These are phyloP conservation scores for Rhamphomyia laevipes DNA, from an alignment of 2,888 invertebrate genomes.

Conservation along the genomic window DNA sequence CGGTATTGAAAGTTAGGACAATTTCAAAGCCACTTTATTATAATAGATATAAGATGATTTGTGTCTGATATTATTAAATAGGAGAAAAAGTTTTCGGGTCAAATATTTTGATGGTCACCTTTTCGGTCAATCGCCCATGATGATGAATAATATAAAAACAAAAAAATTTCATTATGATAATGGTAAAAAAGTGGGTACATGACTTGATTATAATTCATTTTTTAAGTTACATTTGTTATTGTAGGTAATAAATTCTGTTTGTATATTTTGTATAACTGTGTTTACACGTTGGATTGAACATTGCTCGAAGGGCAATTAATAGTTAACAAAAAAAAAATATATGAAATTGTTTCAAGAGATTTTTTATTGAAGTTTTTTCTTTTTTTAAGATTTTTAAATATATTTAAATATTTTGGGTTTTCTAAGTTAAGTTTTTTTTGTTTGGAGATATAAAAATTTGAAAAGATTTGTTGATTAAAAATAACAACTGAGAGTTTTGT, in stretches of 20 bases:
- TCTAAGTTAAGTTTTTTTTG: no score
- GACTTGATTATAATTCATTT: not conserved
- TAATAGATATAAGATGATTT: no score
- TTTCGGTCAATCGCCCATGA: not conserved
- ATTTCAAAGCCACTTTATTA: no score
- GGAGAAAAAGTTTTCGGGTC: slow-evolving; percentile 7
- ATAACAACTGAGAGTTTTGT: no score
- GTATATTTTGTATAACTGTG: no score
- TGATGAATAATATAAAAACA: not conserved
- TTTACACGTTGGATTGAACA: no score
- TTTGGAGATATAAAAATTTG: no score
- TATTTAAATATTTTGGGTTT: no score
- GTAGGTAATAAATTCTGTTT: not conserved
- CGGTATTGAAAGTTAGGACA: no score
- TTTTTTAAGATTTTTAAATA: not conserved
- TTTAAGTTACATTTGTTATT: not conserved
- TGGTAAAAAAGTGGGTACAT: not conserved
- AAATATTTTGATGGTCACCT: slow-evolving; percentile 10
- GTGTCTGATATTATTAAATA: no score
- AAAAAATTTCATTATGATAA: not conserved
- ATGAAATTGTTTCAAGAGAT: not conserved
- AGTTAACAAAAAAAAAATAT: not conserved
- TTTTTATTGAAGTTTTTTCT: not conserved
- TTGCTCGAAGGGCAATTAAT: no score
- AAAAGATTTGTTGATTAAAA: no score